Evolutionary conservation across 2,888 invertebrate species (phyloP), one percentile per base, ranked within the genome.

Genomic region (Cataglyphis altisquamis): DNA sequence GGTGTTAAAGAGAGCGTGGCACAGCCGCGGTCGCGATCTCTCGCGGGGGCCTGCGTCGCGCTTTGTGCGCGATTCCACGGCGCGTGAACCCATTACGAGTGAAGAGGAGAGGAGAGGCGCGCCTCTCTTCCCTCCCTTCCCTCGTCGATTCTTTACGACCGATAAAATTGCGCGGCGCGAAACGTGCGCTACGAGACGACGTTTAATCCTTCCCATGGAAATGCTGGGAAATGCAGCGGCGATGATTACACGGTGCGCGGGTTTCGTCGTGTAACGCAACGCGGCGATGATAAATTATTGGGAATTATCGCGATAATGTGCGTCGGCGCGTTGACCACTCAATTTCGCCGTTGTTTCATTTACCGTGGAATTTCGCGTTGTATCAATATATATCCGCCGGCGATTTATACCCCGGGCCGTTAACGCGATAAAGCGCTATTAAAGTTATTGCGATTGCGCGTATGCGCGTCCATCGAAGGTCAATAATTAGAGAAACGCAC

Each of bases 1-100:
- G 87, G 87, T 87, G 92, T 91, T 91, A 91, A 92, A 92, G 91
- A 91, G 91, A 92, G 87, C 88, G 88, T 86, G 84, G 83, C 87
- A 73, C 70, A 63, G 29, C 62, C 63, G 68, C 67, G 57, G 70
- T 75, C 66, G 57, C 77, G 68, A 60, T 80, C 74, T 67, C 55
- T 75, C 72, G 64, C 85, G 64, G 60, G 80, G 25, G n/a, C 48
- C 21, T 67, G n/a, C 67, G 82, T 67, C 68, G 78, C 77, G 77
- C 82, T 75, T 75, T 82, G 83, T 68, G 63, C 72, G 6, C 83
- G 72, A 83, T 83, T 70, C 83, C 64, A 83, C 83, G 55, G 57
- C 82, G 55, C 74, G 85, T 72, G 77, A 86, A 86, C 78, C 83
- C 74, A 86, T 86, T 86, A 74, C 64, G 86, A 70, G 82, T 36